Evolutionary conservation across 2,888 invertebrate genomes (phyloP), one percentile per base, ranked within the genome.

Genomic region (Sceliomorpha sp.): DNA sequence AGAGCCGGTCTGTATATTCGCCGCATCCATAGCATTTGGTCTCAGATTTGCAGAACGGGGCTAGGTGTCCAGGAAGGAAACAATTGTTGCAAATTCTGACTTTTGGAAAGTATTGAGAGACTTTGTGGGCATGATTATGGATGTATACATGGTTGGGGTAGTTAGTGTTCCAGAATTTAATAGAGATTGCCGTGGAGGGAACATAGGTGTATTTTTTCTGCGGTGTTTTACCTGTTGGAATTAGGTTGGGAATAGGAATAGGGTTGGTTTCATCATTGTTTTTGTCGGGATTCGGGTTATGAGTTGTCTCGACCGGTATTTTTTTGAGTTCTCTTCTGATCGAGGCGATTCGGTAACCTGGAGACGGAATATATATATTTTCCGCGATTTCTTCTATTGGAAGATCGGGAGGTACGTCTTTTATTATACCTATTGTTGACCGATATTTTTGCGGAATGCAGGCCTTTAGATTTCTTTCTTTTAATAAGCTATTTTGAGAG

Each of bases 21-120:
- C 48, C 37, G 8, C 48, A 50, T 14, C 36, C 27, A 15, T 17
- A 50, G n/a, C 48, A 50, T 7, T n/a, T 2, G 2, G 48, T 24
- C 26, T 5, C 9, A 1, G 37, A 27, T 37, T 13, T 36, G 13
- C 27, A 50, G 2, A 36, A 8, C 1, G 14, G 1, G 1, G 36
- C 26, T 5, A 37, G 26, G 15, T 50, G 37, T 1, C 37, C 37
- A 5, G 36, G 37, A n/a, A 10, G 9, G n/a, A 26, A 37, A 15
- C 48, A 50, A 2, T 12, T 5, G 6, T 37, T 50, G 15, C 48
- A 50, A 0, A 10, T 34, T 27, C 8, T 26, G 0, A 50, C 7
- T 27, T 36, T 37, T 26, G 37, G 48, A 9, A 26, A 37, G 7
- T 9, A 50, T 8, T 3, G 10, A 26, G 20, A 26, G 3, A 37